Evolutionary conservation across 2,888 invertebrate species (phyloP).

Genomic region (Aphrophora alni): DNA sequence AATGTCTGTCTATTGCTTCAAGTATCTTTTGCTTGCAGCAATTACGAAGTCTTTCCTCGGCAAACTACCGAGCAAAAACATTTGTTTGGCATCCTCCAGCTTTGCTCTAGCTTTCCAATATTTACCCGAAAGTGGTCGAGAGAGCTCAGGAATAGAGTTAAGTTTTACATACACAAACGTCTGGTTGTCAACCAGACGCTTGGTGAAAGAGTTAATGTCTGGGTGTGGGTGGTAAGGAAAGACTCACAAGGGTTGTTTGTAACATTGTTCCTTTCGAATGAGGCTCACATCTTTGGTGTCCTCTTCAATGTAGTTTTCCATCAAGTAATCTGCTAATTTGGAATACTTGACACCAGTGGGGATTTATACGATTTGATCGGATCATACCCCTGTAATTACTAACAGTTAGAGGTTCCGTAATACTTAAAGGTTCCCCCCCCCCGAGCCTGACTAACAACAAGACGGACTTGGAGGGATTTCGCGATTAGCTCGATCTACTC

Average conservation of each 20-base stretch:
- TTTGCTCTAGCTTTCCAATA: too few species aligned
- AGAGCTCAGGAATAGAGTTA: neutral
- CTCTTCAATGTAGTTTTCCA: slow-evolving; percentile 9
- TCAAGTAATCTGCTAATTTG: neutral
- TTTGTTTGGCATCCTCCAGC: neutral
- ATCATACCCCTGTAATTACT: too few species aligned
- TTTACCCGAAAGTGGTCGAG: neutral
- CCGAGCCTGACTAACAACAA: too few species aligned
- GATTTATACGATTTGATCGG: too few species aligned
- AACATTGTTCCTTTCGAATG: neutral
- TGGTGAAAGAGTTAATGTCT: slow-evolving; percentile 12
- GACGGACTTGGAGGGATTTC: too few species aligned
- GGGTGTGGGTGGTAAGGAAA: slow-evolving; percentile 3
- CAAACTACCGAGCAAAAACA: slow-evolving; percentile 17
- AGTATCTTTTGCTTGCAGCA: slow-evolving; percentile 10
- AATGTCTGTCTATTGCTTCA: neutral
- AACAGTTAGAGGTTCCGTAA: too few species aligned
- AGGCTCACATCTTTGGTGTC: slow-evolving; percentile 16
- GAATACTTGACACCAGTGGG: neutral
- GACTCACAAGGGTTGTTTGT: slow-evolving; percentile 4
- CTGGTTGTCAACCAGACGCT: neutral
- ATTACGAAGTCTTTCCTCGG: neutral
- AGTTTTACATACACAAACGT: neutral
- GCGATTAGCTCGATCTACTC: too few species aligned
- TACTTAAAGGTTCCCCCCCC: too few species aligned